Evolutionary conservation across 1,140 invertebrate genomes (phyloP).

Genomic region (Oppia nitens): DNA sequence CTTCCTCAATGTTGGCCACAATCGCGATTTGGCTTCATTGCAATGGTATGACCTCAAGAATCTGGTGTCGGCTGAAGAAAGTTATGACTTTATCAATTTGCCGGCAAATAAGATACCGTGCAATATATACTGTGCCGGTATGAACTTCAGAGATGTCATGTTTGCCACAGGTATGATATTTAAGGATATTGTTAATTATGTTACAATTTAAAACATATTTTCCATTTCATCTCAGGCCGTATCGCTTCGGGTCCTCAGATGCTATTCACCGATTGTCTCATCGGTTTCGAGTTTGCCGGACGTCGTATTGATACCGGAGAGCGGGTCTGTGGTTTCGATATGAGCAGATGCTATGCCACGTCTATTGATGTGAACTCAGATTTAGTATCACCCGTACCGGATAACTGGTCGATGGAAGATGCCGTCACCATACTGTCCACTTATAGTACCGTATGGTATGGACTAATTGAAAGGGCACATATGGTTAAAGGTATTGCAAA

Average conservation of each 20-base stretch:
- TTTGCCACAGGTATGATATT: slow-evolving; percentile 79
- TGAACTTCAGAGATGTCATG: slow-evolving; percentile 93
- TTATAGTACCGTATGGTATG: slow-evolving; percentile 80
- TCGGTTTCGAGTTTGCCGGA: slow-evolving; percentile 86
- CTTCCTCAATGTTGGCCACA: slow-evolving; percentile 75
- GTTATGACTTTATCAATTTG: too few species aligned
- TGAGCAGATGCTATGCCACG: slow-evolving; percentile 72
- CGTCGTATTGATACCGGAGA: slow-evolving; percentile 41
- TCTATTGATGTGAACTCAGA: slow-evolving; percentile 58
- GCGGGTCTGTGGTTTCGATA: slow-evolving; percentile 81
- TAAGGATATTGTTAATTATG: slow-evolving; percentile 30
- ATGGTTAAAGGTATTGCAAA: slow-evolving; percentile 59
- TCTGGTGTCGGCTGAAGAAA: slow-evolving; percentile 36
- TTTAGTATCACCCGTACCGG: slow-evolving; percentile 79
- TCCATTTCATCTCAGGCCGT: slow-evolving; percentile 66
- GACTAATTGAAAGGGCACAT: slow-evolving; percentile 61
- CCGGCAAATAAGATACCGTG: slow-evolving; percentile 36
- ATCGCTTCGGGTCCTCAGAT: slow-evolving; percentile 80
- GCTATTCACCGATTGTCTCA: too few species aligned
- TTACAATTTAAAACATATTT: too few species aligned
- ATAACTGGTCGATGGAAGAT: slow-evolving; percentile 69
- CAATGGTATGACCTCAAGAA: slow-evolving; percentile 81
- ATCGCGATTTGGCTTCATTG: slow-evolving; percentile 71
- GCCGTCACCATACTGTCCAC: slow-evolving; percentile 83
- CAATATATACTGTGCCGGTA: slow-evolving; percentile 63